Percentiles rank a stretch among this genome's conserved stretches.
phyloP scores from a whole-genome alignment of 2,888 invertebrate genomes.

The Drosophila multiciliata region DNA sequence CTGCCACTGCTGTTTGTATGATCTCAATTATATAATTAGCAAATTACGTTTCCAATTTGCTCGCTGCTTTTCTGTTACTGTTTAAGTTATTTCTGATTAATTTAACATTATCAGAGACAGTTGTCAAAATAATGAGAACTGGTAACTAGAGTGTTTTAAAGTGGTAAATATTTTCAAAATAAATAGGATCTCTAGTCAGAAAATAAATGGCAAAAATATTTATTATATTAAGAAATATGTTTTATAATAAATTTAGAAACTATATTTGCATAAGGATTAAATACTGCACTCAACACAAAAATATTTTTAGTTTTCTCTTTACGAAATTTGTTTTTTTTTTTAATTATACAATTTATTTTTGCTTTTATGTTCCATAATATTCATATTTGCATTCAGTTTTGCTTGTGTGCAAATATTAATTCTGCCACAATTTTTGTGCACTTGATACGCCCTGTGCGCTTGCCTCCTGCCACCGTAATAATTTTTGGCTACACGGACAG shows the following conservation, averaged over 20 bases:
- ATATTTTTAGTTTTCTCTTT: not conserved
- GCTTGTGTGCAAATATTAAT: constrained; percentile 1
- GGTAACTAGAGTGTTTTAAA: no score
- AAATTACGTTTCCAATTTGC: constrained; percentile 32
- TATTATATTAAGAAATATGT: not conserved
- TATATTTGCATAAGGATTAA: not conserved
- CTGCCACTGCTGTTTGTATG: constrained; percentile 9
- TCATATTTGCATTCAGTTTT: not conserved
- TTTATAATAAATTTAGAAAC: not conserved
- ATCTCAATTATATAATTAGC: constrained; percentile 54
- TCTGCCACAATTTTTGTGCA: constrained; percentile 20
- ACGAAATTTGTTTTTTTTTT: not conserved
- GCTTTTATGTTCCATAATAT: not conserved
- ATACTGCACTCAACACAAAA: not conserved
- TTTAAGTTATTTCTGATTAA: constrained; percentile 1
- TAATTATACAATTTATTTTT: not conserved
- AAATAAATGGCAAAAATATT: not conserved
- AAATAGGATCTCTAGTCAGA: not conserved
- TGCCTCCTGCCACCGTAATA: constrained; percentile 7
- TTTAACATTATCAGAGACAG: not conserved
- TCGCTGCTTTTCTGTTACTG: constrained; percentile 19
- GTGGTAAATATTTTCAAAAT: not conserved
- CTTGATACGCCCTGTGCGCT: constrained; percentile 12
- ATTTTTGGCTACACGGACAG: constrained; percentile 30
- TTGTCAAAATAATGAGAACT: not conserved